phyloP scores from a whole-genome alignment of 2,888 invertebrate genomes.

The Cactoblastis cactorum region DNA sequence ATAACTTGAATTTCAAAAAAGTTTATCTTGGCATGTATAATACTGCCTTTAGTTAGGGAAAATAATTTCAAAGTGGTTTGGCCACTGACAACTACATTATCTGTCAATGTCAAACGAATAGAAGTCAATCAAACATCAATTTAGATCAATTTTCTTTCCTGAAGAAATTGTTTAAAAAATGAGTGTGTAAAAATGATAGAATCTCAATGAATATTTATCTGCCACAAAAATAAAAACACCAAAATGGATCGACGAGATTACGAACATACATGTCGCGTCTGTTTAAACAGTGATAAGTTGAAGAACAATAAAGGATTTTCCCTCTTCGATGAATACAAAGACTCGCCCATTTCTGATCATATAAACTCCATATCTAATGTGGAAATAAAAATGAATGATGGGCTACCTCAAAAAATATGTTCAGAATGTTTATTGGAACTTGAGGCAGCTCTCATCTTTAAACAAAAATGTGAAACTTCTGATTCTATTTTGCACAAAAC shows the following conservation, averaged over 20 bases:
- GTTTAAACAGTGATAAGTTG: conserved; percentile 35
- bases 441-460: conserved; percentile 51
- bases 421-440: conserved; percentile 50
- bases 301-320: conserved; percentile 39
- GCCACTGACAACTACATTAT: no score
- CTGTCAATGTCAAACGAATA: no score
- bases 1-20: no score
- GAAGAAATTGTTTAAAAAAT: background rate
- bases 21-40: no score
- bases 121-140: no score
- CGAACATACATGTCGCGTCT: conserved; percentile 47
- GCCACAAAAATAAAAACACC: background rate
- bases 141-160: no score
- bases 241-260: conserved; percentile 33
- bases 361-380: conserved; percentile 51
- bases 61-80: no score
- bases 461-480: conserved; percentile 52
- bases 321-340: conserved; percentile 49
- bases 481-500: conserved; percentile 35
- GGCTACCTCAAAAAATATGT: conserved; percentile 58
- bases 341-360: conserved; percentile 42
- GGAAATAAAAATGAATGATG: conserved; percentile 47
- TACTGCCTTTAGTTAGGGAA: no score
- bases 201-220: background rate
- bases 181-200: background rate